Conservation (phyloP, 2,888 invertebrate genomes). For the Chromoteleia sp. region DNA sequence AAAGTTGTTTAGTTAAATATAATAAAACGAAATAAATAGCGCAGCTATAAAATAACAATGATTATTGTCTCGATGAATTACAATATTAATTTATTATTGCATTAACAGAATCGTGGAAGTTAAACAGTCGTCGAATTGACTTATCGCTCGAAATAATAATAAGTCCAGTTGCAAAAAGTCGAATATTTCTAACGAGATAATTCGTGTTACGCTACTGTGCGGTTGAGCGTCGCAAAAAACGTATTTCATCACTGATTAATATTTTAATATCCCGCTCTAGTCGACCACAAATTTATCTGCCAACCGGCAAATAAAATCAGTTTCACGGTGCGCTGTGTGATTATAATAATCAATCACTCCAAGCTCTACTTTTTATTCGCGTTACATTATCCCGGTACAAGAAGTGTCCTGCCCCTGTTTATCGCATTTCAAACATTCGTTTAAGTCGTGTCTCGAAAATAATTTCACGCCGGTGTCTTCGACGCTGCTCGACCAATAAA, state of each 20-base stretch:
- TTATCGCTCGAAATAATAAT: slow-evolving; percentile 6
- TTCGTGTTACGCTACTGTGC: slow-evolving; percentile 1
- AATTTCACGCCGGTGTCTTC: slow-evolving; percentile 4
- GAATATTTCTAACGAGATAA: slow-evolving; percentile 11
- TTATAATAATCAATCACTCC: slow-evolving; percentile 26
- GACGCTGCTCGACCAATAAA: not conserved
- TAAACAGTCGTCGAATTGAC: not conserved
- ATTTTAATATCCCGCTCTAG: slow-evolving; percentile 16
- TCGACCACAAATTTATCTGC: slow-evolving; percentile 24
- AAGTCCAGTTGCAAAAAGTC: not conserved
- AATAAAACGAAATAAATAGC: too few relatives aligned
- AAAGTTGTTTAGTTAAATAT: too few relatives aligned
- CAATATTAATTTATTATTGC: not conserved
- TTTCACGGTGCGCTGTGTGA: slow-evolving; percentile 11
- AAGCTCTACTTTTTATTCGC: slow-evolving; percentile 26
- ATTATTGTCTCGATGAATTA: too few relatives aligned
- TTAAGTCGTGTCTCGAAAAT: not conserved
- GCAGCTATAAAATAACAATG: too few relatives aligned
- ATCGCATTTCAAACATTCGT: slow-evolving; percentile 8
- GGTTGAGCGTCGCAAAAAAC: slow-evolving; percentile 13
- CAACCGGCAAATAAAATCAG: slow-evolving; percentile 3
- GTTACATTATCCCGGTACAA: slow-evolving; percentile 9
- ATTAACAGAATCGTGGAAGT: not conserved
- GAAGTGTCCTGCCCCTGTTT: slow-evolving; percentile 1
- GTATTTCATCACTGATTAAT: slow-evolving; percentile 39